These are phyloP conservation scores for Trilocha varians DNA, from an alignment of 2,888 invertebrate genomes.

Conservation along the genomic window DNA sequence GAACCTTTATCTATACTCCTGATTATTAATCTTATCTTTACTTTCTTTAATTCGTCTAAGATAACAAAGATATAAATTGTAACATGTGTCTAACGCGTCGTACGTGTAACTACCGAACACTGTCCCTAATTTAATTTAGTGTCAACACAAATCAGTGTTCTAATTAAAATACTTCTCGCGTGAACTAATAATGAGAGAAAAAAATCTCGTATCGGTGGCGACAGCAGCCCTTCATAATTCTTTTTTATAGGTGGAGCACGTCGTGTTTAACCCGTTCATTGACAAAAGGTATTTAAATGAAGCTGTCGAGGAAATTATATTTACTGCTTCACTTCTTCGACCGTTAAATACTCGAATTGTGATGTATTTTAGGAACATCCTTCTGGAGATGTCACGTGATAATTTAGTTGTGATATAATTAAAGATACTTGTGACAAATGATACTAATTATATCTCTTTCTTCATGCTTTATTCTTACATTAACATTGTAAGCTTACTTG, in stretches of 20 bases:
- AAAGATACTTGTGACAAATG: no score
- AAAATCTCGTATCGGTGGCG: constrained; percentile 44
- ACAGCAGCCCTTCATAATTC: constrained; percentile 54
- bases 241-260: constrained; percentile 58
- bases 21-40: no score
- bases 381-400: neutral
- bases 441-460: neutral
- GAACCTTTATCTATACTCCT: no score
- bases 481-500: no score
- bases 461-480: neutral
- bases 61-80: no score
- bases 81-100: no score
- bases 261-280: constrained; percentile 69
- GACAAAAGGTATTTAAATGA: constrained; percentile 74
- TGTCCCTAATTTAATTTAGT: neutral
- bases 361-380: constrained; percentile 1
- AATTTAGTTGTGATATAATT: constrained; percentile 8
- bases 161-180: constrained; percentile 65
- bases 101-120: no score
- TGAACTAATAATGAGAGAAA: constrained; percentile 46
- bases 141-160: constrained; percentile 15
- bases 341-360: constrained; percentile 39
- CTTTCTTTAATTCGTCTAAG: no score
- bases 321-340: constrained; percentile 53
- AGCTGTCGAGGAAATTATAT: constrained; percentile 65